These are phyloP conservation scores for Mesoligia furuncula DNA, from an alignment of 2,888 invertebrate genomes.

Conservation along the genomic window DNA sequence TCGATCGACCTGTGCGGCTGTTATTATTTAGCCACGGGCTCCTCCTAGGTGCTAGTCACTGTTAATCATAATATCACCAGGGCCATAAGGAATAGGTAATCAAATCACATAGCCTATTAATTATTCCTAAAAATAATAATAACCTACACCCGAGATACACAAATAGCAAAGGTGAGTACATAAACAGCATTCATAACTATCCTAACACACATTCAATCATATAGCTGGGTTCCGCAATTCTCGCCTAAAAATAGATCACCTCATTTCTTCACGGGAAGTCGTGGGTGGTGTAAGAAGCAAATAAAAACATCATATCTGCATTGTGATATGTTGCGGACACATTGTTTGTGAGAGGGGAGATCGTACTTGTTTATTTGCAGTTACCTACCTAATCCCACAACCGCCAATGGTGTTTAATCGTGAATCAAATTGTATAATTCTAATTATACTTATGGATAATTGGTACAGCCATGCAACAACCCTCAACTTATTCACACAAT, in stretches of 20 bases:
- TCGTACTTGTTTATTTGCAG: not conserved
- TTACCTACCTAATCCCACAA: not conserved
- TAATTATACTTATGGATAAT: too few species aligned
- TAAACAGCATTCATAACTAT: conserved; percentile 9
- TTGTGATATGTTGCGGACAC: conserved; percentile 17
- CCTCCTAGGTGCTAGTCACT: too few species aligned
- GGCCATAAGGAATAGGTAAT: not conserved
- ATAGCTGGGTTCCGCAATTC: conserved; percentile 18
- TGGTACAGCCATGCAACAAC: not conserved
- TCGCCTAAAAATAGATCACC: conserved; percentile 53
- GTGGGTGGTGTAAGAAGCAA: conserved; percentile 40
- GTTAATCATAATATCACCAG: not conserved
- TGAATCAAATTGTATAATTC: not conserved
- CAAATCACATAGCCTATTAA: too few species aligned
- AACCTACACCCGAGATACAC: too few species aligned
- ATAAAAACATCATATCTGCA: conserved; percentile 37
- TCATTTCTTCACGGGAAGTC: conserved; percentile 54
- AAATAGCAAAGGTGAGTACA: conserved; percentile 8
- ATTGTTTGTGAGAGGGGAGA: not conserved
- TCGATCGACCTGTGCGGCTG: too few species aligned
- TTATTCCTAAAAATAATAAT: not conserved
- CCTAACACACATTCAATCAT: conserved; percentile 7
- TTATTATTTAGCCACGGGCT: too few species aligned
- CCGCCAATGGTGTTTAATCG: not conserved
- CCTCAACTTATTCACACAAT: not conserved